A percentile compares a stretch with the other conserved stretches of the same genome.
These are phyloP conservation scores for Tipula lateralis DNA, from an alignment of 2,888 invertebrate species.

Conservation along the genomic window DNA sequence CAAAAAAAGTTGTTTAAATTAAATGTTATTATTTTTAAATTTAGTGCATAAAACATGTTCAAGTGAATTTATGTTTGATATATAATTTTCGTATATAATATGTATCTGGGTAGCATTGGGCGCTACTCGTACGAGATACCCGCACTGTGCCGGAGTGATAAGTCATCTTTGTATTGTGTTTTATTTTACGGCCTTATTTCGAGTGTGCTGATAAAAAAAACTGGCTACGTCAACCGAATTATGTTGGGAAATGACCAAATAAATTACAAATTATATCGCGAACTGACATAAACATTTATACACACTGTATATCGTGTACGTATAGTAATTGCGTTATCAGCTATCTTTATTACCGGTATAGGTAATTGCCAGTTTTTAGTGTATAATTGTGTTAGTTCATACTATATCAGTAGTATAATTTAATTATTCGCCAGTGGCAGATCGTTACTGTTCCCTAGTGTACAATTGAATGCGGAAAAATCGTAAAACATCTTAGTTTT, in stretches of 20 bases:
- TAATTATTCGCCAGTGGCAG: not conserved
- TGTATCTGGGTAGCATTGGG: not conserved
- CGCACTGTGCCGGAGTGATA: not conserved
- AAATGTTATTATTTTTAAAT: not conserved
- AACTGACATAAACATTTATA: not conserved
- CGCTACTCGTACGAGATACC: not conserved
- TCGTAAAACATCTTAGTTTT: not conserved
- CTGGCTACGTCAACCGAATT: not conserved
- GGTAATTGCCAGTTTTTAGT: not conserved
- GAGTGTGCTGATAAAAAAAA: not conserved
- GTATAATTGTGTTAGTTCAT: not conserved
- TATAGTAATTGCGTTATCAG: not conserved
- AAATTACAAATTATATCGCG: not conserved
- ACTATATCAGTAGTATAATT: not conserved
- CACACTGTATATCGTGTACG: not conserved
- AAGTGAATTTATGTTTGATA: not conserved
- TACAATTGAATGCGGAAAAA: not conserved
- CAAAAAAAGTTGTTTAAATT: not conserved
- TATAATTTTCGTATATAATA: not conserved
- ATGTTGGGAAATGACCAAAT: not conserved
- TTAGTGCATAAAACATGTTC: not conserved
- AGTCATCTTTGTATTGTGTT: not conserved
- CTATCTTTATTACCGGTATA: not conserved
- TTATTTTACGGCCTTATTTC: not conserved
- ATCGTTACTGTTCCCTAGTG: not conserved